phyloP scores from a whole-genome alignment of 2,113 vertebrate species.

The Bambusicola thoracicus region DNA sequence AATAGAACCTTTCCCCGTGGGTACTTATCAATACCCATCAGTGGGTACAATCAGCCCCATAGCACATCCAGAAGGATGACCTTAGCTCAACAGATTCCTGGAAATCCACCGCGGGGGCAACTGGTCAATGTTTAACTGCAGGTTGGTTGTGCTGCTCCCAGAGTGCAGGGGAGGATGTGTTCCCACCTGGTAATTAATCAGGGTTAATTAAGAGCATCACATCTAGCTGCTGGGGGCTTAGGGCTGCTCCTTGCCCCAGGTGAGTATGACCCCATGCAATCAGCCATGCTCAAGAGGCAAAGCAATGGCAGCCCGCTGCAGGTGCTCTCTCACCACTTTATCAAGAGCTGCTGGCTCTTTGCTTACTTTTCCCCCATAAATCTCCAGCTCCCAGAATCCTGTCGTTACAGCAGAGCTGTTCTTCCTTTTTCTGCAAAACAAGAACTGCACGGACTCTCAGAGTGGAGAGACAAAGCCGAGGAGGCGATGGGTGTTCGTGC shows the following conservation, averaged over 20 bases:
- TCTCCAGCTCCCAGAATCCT: background rate
- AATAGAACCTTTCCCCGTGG: rapidly evolving
- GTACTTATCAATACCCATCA: no score
- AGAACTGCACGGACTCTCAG: conserved; percentile 8
- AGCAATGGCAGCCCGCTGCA: background rate
- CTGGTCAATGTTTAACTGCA: conserved; percentile 36
- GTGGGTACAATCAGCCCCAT: background rate
- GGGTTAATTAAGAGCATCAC: background rate
- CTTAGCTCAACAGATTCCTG: background rate
- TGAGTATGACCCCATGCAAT: background rate
- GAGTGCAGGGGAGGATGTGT: rapidly evolving
- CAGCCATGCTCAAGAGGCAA: background rate
- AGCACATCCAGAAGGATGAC: background rate
- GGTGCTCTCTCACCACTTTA: background rate
- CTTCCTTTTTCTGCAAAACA: conserved; percentile 68
- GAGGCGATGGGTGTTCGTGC: background rate
- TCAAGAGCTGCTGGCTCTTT: background rate
- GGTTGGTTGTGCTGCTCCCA: background rate
- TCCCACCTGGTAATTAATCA: background rate
- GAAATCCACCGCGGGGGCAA: background rate
- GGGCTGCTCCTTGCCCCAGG: background rate
- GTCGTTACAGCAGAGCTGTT: background rate
- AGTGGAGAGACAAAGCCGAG: background rate
- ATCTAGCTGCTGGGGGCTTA: rapidly evolving
- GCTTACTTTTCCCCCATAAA: background rate